Evolutionary conservation across 2,113 vertebrate species (phyloP), one percentile per base, ranked within the genome.

Genomic region (Hyaena hyaena): DNA sequence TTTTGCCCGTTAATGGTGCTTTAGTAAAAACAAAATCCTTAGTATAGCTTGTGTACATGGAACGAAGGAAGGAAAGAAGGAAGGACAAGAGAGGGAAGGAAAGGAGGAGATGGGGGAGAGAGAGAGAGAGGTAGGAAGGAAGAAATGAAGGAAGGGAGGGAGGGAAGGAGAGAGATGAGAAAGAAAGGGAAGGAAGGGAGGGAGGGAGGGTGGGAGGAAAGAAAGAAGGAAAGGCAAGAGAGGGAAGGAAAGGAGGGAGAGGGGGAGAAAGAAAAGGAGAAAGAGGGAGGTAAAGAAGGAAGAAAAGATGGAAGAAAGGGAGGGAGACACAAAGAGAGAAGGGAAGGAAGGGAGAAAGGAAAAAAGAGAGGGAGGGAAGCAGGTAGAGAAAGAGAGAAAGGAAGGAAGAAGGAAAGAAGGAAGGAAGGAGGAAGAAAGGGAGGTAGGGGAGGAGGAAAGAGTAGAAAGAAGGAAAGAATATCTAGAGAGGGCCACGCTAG

Each of bases 1-100:
- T 93, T 71, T 50, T 74, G 8, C 21, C 91, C 33, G 50, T 28
- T 65, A 45, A n/a, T 12, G 74, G 10, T 90, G 55, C 1, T 92
- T 95, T 85, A 66, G 55, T 85, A 88, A 81, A 21, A 90, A 19
- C 19, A 89, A 76, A 79, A 77, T 80, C 35, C 24, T 94, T 65
- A 80, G 28, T 33, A 63, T 68, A 48, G 4, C 35, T 81, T 71
- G 53, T 80, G 15, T 92, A 74, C 1, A 48, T 4, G n/a, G 26
- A 76, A 83, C 33, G 17, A 45, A 48, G 39, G 31, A 28, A 45
- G 53, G 53, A 55, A 55, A 50, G 50, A 5, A 74, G 23, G 71
- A 23, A 74, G 23, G 53, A 55, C 16, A 15, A 55, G 53, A 17
- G 53, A 5, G 17, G 58, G 21, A 61, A 8, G 58, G 21, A 61